Evolutionary conservation across 2,113 vertebrate species (phyloP).

Genomic region (Prinia subflava): DNA sequence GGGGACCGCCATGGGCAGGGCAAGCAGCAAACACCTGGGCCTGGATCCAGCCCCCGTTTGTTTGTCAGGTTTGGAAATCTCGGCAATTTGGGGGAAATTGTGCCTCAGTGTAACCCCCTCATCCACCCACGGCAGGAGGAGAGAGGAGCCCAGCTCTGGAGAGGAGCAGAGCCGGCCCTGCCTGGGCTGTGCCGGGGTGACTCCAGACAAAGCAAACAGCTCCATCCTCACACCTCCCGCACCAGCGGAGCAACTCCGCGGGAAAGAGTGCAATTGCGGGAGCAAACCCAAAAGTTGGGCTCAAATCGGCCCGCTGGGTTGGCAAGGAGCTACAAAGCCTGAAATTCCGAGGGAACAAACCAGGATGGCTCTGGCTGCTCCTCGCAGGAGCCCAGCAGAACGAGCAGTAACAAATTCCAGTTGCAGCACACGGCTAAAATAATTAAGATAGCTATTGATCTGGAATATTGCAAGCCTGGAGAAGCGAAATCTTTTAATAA

Average conservation of each 20-base stretch:
- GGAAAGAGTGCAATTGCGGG: too few relatives aligned
- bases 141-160: neutral
- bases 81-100: neutral
- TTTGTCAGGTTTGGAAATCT: neutral
- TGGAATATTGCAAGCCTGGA: neutral
- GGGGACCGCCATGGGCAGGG: neutral
- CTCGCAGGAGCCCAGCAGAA: neutral
- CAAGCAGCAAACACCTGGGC: neutral
- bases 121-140: neutral
- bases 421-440: neutral
- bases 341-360: neutral
- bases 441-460: neutral
- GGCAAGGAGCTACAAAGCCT: neutral
- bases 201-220: neutral
- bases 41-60: neutral
- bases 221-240: accelerated
- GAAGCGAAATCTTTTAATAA: neutral
- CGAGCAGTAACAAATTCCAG: neutral
- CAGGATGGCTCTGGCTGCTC: neutral
- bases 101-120: neutral
- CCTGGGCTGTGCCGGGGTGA: accelerated
- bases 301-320: neutral
- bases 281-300: neutral
- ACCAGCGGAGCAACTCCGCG: accelerated
- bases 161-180: neutral